These are phyloP conservation scores for Microctonus brassicae DNA, from an alignment of 2,888 invertebrate species.

Conservation along the genomic window DNA sequence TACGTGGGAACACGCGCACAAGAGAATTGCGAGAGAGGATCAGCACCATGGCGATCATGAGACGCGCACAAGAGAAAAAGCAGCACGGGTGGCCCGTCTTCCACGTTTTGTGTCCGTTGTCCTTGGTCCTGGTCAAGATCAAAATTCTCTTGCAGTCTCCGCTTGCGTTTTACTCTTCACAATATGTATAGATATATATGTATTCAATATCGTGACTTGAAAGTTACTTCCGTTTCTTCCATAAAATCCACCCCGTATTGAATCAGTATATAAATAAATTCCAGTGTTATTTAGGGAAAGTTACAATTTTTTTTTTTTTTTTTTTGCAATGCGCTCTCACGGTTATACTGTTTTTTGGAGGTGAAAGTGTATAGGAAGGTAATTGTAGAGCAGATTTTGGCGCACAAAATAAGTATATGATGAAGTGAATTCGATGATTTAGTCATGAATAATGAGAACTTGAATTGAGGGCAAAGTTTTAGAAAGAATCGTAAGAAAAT, in stretches of 20 bases:
- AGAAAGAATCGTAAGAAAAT: too few species aligned
- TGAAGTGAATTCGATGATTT: too few species aligned
- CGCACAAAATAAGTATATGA: background rate
- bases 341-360: background rate
- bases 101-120: conserved; percentile 48
- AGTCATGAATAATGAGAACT: too few species aligned
- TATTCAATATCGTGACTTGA: background rate
- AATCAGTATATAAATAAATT: too few species aligned
- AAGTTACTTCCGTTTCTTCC: conserved; percentile 9
- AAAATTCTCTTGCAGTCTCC: conserved; percentile 42
- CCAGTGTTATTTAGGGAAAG: background rate
- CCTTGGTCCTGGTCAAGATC: conserved; percentile 61
- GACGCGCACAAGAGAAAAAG: background rate
- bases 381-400: background rate
- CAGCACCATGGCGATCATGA: conserved; percentile 26
- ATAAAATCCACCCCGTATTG: too few species aligned
- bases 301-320: background rate
- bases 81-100: conserved; percentile 35
- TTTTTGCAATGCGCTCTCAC: background rate
- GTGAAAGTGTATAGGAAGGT: background rate
- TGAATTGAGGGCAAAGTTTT: too few species aligned
- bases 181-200: background rate
- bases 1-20: conserved; percentile 63
- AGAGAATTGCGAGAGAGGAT: background rate
- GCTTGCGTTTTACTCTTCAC: conserved; percentile 29